These are phyloP conservation scores for Trypoxylon attenuatum DNA, from an alignment of 2,888 invertebrate genomes.

Conservation along the genomic window DNA sequence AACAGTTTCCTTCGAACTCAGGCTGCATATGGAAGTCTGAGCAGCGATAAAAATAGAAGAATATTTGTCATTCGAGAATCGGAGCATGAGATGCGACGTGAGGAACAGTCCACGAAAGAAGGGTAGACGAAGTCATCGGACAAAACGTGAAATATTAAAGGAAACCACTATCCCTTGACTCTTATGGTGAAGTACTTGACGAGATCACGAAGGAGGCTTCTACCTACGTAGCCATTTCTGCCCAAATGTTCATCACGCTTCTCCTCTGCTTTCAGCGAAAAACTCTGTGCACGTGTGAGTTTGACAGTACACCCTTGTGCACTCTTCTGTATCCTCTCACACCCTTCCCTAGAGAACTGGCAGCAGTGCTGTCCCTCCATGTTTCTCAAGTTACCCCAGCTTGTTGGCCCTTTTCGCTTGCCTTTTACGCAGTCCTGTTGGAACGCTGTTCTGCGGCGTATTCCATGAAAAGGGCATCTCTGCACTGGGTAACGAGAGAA, in stretches of 20 bases:
- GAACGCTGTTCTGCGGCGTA: too few species aligned
- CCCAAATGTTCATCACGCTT: conserved; percentile 51
- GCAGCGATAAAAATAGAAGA: too few species aligned
- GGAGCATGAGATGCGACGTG: not conserved
- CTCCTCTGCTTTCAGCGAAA: conserved; percentile 52
- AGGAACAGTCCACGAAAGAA: not conserved
- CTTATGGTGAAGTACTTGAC: conserved; percentile 17
- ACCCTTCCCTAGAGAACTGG: not conserved
- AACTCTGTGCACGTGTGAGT: conserved; percentile 30
- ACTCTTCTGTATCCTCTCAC: too few species aligned
- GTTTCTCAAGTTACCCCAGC: not conserved
- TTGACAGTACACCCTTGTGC: too few species aligned
- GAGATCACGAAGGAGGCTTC: conserved; percentile 27
- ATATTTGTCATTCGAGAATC: too few species aligned
- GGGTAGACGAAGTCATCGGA: conserved; percentile 51
- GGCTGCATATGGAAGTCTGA: too few species aligned
- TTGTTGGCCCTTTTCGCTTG: too few species aligned
- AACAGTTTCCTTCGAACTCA: too few species aligned
- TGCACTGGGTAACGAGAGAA: too few species aligned
- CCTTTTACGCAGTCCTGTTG: too few species aligned
- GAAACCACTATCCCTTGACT: conserved; percentile 19
- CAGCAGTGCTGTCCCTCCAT: not conserved
- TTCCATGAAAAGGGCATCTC: too few species aligned
- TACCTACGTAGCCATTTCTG: conserved; percentile 31
- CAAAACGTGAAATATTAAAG: conserved; percentile 59